Evolutionary conservation across 2,113 vertebrate species (phyloP).

Genomic region (Cochlearius cochlearius): DNA sequence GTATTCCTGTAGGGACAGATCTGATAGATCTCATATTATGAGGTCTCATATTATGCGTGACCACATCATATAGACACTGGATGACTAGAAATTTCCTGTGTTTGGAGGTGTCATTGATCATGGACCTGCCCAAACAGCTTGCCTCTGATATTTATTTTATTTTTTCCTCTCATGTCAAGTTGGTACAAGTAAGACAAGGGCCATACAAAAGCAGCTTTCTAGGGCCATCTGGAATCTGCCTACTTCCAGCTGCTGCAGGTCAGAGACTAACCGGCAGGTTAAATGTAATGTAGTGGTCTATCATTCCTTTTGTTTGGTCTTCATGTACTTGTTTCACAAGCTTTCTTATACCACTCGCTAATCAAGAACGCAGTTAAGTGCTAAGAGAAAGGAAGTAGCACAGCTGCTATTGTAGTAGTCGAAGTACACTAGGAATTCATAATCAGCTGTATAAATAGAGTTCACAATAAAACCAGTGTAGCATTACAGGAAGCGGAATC

Average conservation of each 20-base stretch:
- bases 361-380: neutral
- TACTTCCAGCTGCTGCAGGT: neutral
- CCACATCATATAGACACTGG: neutral
- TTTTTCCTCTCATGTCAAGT: neutral
- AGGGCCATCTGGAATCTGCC: neutral
- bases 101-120: neutral
- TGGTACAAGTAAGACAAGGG: neutral
- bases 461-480: slow-evolving; percentile 3
- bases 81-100: neutral
- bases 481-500: neutral
- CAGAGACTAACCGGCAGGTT: neutral
- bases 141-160: neutral
- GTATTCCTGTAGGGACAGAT: neutral
- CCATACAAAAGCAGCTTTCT: neutral
- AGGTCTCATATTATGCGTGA: neutral
- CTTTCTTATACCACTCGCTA: neutral
- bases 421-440: neutral
- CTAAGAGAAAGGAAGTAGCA: slow-evolving; percentile 1
- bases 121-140: neutral
- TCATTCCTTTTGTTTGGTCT: slow-evolving; percentile 20
- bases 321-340: slow-evolving; percentile 18
- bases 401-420: slow-evolving; percentile 21
- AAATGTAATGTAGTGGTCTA: neutral
- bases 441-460: slow-evolving; percentile 1
- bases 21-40: neutral